Evolutionary conservation across 2,888 invertebrate genomes (phyloP).

Genomic region (Eremobia ochroleuca): DNA sequence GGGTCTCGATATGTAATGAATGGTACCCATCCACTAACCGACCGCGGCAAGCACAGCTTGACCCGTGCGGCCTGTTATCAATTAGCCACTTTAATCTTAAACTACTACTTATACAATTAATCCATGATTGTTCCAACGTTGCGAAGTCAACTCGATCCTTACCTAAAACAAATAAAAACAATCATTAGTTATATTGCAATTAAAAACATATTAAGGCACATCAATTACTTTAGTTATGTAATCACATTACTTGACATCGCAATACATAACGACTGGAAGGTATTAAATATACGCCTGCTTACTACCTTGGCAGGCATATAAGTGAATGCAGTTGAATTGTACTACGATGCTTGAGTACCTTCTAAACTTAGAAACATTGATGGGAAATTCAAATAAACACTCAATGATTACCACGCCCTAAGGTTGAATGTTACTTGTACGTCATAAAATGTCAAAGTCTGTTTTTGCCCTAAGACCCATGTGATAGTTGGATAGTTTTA

Average conservation of each 20-base stretch:
- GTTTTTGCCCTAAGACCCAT: neutral
- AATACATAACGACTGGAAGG: conserved; percentile 21
- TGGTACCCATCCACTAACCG: neutral
- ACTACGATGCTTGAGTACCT: neutral
- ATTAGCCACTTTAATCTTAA: neutral
- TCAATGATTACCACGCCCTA: neutral
- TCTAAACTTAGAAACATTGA: neutral
- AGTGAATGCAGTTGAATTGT: conserved; percentile 1
- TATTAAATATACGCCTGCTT: conserved; percentile 1
- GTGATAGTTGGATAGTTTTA: neutral
- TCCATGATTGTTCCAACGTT: neutral
- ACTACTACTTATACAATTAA: neutral
- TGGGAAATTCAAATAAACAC: neutral
- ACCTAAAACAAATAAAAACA: conserved; percentile 48
- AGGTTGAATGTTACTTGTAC: neutral
- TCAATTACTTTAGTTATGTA: conserved; percentile 25
- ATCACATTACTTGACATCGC: conserved; percentile 18
- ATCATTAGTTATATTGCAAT: conserved; percentile 36
- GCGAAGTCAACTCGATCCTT: conserved; percentile 13
- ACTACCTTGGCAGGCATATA: neutral
- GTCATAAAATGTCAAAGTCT: neutral
- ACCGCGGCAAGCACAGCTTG: neutral
- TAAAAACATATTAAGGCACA: conserved; percentile 44
- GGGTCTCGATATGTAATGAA: neutral
- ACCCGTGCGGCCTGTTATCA: neutral